phyloP scores from a whole-genome alignment of 2,113 vertebrate species.

The Protomyctophum bolini region DNA sequence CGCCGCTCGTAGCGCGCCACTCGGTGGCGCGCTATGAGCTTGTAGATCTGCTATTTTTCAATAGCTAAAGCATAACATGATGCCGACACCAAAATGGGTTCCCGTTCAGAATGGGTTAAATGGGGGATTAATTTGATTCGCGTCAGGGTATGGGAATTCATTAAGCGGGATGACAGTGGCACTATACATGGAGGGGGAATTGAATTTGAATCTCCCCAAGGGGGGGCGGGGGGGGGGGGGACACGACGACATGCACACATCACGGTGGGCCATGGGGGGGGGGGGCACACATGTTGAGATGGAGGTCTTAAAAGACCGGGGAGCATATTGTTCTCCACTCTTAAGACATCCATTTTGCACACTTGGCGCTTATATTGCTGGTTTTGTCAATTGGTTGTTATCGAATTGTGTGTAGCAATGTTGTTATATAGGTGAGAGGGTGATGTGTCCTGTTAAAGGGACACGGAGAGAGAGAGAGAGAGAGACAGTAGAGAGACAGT shows the following conservation, averaged over 20 bases:
- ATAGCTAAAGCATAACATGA: no score
- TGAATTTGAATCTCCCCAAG: slow-evolving; percentile 73
- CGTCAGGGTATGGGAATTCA: slow-evolving; percentile 79
- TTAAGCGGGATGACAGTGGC: slow-evolving; percentile 69
- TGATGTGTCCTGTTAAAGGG: slow-evolving; percentile 3
- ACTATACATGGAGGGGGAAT: slow-evolving; percentile 71
- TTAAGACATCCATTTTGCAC: slow-evolving; percentile 38
- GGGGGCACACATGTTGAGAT: slow-evolving; percentile 43
- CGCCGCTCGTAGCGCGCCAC: no score
- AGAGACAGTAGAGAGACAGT: background rate
- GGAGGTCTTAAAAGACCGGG: slow-evolving; percentile 59
- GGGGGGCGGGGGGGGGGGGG: slow-evolving; percentile 33
- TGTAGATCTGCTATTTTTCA: no score
- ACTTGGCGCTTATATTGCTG: slow-evolving; percentile 54
- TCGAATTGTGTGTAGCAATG: slow-evolving; percentile 47
- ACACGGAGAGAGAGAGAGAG: background rate
- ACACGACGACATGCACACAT: slow-evolving; percentile 48
- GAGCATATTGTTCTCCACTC: slow-evolving; percentile 53
- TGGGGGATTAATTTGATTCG: slow-evolving; percentile 79
- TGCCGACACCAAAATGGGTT: no score
- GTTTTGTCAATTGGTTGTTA: slow-evolving; percentile 38
- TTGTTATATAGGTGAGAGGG: slow-evolving; percentile 13
- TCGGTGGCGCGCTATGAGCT: no score
- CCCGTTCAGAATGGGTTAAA: no score
- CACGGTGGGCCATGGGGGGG: slow-evolving; percentile 33